phyloP scores from a whole-genome alignment of 1,140 invertebrate genomes.

The Paracyclopina nana region DNA sequence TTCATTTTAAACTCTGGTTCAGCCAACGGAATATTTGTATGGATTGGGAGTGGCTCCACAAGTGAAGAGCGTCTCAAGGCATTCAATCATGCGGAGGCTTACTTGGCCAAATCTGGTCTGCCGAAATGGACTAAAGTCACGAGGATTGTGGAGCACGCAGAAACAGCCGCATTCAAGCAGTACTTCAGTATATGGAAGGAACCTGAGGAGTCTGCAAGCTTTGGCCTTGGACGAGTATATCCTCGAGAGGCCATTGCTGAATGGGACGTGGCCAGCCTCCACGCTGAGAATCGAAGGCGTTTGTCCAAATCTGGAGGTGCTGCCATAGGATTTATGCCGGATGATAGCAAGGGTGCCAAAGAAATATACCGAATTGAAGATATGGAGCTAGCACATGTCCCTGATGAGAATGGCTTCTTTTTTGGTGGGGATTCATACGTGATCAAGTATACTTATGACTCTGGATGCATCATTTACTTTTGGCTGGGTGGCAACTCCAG shows the following conservation, averaged over 20 bases:
- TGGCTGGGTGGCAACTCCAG: constrained; percentile 43
- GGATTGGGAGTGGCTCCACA: constrained; percentile 57
- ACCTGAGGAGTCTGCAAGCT: constrained; percentile 15
- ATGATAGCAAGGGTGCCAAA: constrained; percentile 38
- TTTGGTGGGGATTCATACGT: constrained; percentile 58
- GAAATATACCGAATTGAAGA: constrained; percentile 34
- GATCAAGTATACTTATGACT: constrained; percentile 44
- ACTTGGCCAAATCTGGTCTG: constrained; percentile 46
- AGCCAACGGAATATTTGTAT: constrained; percentile 57
- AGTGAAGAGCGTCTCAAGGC: constrained; percentile 51
- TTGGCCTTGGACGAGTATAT: constrained; percentile 5
- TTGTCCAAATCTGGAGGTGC: constrained; percentile 26
- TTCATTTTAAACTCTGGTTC: constrained; percentile 58
- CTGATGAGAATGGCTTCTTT: constrained; percentile 38
- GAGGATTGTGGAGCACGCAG: constrained; percentile 46
- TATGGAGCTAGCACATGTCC: constrained; percentile 32
- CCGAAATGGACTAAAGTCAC: constrained; percentile 53
- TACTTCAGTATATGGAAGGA: constrained; percentile 54
- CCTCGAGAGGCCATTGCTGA: constrained; percentile 16
- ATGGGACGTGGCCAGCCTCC: constrained; percentile 22
- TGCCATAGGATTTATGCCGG: constrained; percentile 48
- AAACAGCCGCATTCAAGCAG: constrained; percentile 53
- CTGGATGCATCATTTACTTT: constrained; percentile 43
- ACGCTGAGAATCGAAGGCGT: constrained; percentile 24
- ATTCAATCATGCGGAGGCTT: constrained; percentile 50